phyloP scores from a whole-genome alignment of 1,140 invertebrate species.

The Pentalonia nigronervosa region DNA sequence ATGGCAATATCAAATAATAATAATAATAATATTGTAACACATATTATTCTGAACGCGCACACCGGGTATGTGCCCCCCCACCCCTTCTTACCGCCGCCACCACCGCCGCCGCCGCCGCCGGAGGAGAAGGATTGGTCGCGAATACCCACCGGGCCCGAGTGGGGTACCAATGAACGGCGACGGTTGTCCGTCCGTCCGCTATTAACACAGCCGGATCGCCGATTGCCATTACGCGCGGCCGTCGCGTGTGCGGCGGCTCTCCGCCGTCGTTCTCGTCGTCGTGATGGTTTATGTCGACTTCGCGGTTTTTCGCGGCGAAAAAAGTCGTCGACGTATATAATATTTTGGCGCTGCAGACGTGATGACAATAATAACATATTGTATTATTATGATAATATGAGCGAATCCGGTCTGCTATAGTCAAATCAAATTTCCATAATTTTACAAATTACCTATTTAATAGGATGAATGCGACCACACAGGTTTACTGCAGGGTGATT shows the following conservation, averaged over 20 bases:
- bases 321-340: neutral
- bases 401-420: neutral
- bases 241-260: neutral
- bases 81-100: neutral
- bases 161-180: conserved; percentile 39
- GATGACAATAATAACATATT: neutral
- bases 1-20: neutral
- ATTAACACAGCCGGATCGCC: neutral
- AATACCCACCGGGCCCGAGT: neutral
- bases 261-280: neutral
- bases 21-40: neutral
- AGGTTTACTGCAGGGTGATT: too few relatives aligned
- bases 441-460: too few relatives aligned
- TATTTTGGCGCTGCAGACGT: too few relatives aligned
- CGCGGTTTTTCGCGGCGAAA: neutral
- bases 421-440: neutral
- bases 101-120: neutral
- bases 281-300: neutral
- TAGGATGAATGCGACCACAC: too few relatives aligned
- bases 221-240: neutral
- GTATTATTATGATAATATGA: neutral
- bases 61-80: neutral
- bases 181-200: neutral
- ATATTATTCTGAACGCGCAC: neutral
- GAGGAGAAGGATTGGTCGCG: conserved; percentile 46